Evolutionary conservation across 2,113 vertebrate genomes (phyloP).

Genomic region (Vicugna pacos): DNA sequence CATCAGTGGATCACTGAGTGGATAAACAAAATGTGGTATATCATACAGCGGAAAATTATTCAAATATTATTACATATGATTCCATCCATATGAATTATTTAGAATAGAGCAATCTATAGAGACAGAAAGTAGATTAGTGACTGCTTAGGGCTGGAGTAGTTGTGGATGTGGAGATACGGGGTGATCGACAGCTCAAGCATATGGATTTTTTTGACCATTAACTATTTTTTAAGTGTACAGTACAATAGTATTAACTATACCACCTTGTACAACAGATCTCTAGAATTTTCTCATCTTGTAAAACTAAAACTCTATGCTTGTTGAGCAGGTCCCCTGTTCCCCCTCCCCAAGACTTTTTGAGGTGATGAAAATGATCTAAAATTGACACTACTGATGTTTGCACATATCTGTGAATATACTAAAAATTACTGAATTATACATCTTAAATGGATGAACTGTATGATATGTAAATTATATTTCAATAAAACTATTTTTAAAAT

Average conservation of each 20-base stretch:
- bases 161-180: neutral
- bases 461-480: neutral
- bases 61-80: neutral
- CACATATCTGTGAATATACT: neutral
- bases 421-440: neutral
- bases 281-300: neutral
- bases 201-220: neutral
- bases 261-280: neutral
- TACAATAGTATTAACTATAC: neutral
- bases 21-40: neutral
- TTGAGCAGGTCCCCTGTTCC: neutral
- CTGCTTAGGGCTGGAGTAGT: neutral
- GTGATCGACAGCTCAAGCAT: neutral
- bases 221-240: neutral
- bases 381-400: neutral
- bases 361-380: neutral
- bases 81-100: neutral
- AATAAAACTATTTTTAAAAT: neutral
- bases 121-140: neutral
- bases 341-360: neutral
- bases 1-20: neutral
- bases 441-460: neutral
- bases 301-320: neutral
- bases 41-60: neutral
- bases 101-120: neutral